Percentiles rank a stretch among this genome's conserved stretches.
These are phyloP conservation scores for Rana temporaria DNA, from an alignment of 2,113 vertebrate species.

Conservation along the genomic window DNA sequence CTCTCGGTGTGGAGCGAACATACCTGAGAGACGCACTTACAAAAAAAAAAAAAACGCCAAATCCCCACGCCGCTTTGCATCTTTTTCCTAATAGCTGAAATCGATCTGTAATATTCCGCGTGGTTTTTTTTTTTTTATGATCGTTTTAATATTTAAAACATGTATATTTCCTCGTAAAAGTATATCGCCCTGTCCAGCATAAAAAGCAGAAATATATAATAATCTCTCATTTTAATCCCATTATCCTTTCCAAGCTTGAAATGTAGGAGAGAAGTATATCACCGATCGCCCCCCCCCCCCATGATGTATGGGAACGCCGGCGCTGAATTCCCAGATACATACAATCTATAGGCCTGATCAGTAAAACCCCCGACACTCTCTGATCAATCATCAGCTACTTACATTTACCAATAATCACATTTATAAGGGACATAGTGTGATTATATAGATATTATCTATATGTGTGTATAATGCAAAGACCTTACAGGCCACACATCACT, in stretches of 20 bases:
- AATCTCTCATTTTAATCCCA: not conserved
- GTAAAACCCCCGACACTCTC: too few species aligned
- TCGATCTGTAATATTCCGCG: not conserved
- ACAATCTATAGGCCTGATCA: too few species aligned
- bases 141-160: not conserved
- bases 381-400: too few species aligned
- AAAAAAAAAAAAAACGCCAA: not conserved
- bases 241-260: not conserved
- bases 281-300: not conserved
- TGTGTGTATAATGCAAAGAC: slow-evolving; percentile 23
- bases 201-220: too few species aligned
- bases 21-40: not conserved
- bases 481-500: too few species aligned
- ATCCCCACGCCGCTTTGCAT: not conserved
- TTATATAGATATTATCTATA: not conserved
- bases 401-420: too few species aligned
- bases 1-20: not conserved
- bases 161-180: not conserved
- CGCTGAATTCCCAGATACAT: too few species aligned
- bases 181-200: not conserved
- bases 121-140: not conserved
- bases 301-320: not conserved
- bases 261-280: not conserved
- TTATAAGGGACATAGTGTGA: too few species aligned
- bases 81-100: not conserved